Evolutionary conservation across 2,113 vertebrate genomes (phyloP).

Genomic region (Paradisaea rubra): DNA sequence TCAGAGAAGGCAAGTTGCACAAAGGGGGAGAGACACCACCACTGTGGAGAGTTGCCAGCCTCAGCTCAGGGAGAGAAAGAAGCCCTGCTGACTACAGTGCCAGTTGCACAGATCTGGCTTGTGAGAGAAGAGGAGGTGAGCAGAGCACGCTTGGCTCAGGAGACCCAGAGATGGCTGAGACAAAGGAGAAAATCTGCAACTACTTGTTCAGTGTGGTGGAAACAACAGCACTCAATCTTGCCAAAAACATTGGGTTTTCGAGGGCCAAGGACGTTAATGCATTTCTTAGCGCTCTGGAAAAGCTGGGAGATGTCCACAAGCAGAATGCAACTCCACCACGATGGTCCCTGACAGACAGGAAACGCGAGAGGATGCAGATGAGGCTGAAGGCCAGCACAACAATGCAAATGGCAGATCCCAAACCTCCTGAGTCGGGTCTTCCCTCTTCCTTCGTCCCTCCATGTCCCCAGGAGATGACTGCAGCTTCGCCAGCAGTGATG

Average conservation of each 20-base stretch:
- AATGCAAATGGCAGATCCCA: not conserved
- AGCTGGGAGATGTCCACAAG: conserved; percentile 81
- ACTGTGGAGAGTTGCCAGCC: conserved; percentile 67
- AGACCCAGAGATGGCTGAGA: conserved; percentile 71
- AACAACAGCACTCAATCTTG: conserved; percentile 77
- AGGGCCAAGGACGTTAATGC: conserved; percentile 79
- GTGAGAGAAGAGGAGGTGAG: not conserved
- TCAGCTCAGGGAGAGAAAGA: not conserved
- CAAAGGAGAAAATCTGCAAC: conserved; percentile 79
- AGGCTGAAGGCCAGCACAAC: conserved; percentile 65
- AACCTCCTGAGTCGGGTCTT: not conserved
- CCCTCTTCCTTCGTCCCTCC: not conserved
- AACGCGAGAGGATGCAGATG: conserved; percentile 81
- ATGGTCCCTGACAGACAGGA: conserved; percentile 82
- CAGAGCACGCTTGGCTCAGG: not conserved
- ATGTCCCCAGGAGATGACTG: fast-evolving
- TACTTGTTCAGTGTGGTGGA: conserved; percentile 70
- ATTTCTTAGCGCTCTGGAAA: conserved; percentile 80
- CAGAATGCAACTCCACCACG: conserved; percentile 56
- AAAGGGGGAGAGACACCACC: conserved; percentile 68
- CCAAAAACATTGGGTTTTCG: conserved; percentile 82
- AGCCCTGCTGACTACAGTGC: not conserved
- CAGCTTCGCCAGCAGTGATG: fast-evolving
- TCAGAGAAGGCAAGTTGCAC: conserved; percentile 46
- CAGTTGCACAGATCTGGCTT: fast-evolving